These are phyloP conservation scores for Gymnothorax reevesii DNA, from an alignment of 2,797 vertebrate species.

Conservation along the genomic window DNA sequence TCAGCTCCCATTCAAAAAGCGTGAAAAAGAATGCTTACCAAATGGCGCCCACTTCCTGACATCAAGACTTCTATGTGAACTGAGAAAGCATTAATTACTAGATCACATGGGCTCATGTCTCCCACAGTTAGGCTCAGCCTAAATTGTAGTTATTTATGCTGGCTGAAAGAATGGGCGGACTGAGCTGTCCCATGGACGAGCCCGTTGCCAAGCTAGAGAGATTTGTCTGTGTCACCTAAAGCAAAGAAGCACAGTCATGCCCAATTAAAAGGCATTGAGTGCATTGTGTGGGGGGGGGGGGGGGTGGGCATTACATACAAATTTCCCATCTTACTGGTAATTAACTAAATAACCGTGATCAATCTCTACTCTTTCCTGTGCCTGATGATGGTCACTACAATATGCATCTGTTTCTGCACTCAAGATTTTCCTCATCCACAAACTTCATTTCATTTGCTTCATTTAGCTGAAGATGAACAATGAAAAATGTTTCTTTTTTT, in stretches of 20 bases:
- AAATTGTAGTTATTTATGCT: neutral
- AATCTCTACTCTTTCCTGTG: neutral
- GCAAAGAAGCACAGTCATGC: neutral
- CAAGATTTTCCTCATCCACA: neutral
- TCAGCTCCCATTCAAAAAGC: neutral
- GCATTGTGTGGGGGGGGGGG: neutral
- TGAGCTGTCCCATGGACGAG: neutral
- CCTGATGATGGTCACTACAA: neutral
- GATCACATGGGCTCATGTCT: neutral
- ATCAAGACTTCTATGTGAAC: neutral
- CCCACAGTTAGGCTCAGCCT: constrained; percentile 1
- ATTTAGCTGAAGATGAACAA: constrained; percentile 1
- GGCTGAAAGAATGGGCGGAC: neutral
- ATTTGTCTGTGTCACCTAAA: neutral
- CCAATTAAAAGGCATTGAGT: neutral
- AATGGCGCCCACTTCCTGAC: neutral
- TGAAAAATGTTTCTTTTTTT: neutral
- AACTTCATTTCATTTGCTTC: neutral
- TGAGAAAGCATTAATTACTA: neutral
- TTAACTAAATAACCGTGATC: constrained; percentile 7
- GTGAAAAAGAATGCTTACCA: neutral
- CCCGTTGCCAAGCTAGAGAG: neutral
- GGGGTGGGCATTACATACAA: neutral
- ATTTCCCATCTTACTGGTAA: neutral
- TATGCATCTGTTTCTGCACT: neutral